Evolutionary conservation across 2,888 invertebrate genomes (phyloP).

Genomic region (Sminthurides aquaticus): DNA sequence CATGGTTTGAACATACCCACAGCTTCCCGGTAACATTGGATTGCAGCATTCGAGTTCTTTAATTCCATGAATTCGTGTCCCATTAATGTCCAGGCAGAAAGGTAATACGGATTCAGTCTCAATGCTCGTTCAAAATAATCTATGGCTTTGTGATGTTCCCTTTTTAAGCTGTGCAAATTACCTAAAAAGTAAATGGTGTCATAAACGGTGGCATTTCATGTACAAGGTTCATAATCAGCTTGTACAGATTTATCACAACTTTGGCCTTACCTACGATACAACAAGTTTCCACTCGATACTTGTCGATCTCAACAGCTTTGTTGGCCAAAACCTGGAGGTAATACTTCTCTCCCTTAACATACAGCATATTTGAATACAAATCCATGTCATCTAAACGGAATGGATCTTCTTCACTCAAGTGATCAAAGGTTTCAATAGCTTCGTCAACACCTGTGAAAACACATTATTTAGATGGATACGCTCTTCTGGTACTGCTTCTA

Average conservation of each 20-base stretch:
- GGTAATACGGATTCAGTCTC: slow-evolving; percentile 84
- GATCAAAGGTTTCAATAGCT: slow-evolving; percentile 75
- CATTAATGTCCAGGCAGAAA: slow-evolving; percentile 95
- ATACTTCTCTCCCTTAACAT: slow-evolving; percentile 84
- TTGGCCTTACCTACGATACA: slow-evolving; percentile 76
- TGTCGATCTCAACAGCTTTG: slow-evolving; percentile 85
- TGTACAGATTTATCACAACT: not conserved
- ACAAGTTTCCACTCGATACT: slow-evolving; percentile 94
- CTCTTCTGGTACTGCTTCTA: not conserved
- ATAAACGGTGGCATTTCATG: not conserved
- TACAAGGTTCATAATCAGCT: not conserved
- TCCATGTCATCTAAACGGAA: slow-evolving; percentile 92
- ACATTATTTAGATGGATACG: not conserved
- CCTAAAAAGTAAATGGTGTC: slow-evolving; percentile 53
- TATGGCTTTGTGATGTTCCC: slow-evolving; percentile 96
- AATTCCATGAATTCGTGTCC: slow-evolving; percentile 99
- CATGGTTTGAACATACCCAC: slow-evolving; percentile 61
- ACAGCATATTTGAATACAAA: slow-evolving; percentile 89
- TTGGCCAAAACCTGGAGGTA: slow-evolving; percentile 90
- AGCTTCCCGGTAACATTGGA: slow-evolving; percentile 93
- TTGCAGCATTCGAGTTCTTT: slow-evolving; percentile 97
- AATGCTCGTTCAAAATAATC: slow-evolving; percentile 91
- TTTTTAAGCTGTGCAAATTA: slow-evolving; percentile 90
- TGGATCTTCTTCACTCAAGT: slow-evolving; percentile 78
- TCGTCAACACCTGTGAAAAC: slow-evolving; percentile 73